Evolutionary conservation across 2,113 vertebrate genomes (phyloP), one percentile per base, ranked within the genome.

Genomic region (Kryptolebias marmoratus): DNA sequence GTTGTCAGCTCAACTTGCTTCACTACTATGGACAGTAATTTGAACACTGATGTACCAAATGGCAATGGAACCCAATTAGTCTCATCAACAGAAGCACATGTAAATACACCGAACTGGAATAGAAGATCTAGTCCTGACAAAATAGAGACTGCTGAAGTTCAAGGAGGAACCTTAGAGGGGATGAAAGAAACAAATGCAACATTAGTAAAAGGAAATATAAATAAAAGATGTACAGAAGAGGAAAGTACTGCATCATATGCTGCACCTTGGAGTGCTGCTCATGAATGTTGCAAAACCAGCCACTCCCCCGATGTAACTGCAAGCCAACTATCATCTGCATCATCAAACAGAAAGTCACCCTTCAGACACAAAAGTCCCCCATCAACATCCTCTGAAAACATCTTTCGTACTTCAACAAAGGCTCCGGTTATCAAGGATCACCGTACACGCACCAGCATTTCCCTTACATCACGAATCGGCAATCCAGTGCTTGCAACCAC

Each of bases 371-470:
- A 53, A 30, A 72, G 16, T 32, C 3, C 22, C 4, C 3, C 4
- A 58, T 16, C 42, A 58, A 30, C 54, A 32, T 2, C 11, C 7
- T 14, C 6, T 22, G 67, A 69, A 49, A 11, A 11, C 12, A 36
- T 49, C 42, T 47, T 18, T n/a, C 28, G 7, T 22, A 10, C 14
- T 27, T 61, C 18, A 27, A 4, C 28, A 15, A 18, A 66, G 6
- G 12, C 4, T 32, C 60, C 39, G 28, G 36, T 54, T 2, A 15
- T 65, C 60, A 63, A 22, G 42, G 11, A 14, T 27, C 1, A 18
- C 13, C 59, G 0, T 11, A 42, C 22, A 58, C 6, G 16, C 55
- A 47, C 4, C 49, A 72, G 65, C 64, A 79, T 73, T 73, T 69
- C 68, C 5, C 49, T 36, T 12, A 52, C 31, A 36, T 65, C 50